These are phyloP conservation scores for Tethya wilhelma DNA, from an alignment of 37 sponge, comb jelly and placozoan genomes.

Conservation along the genomic window DNA sequence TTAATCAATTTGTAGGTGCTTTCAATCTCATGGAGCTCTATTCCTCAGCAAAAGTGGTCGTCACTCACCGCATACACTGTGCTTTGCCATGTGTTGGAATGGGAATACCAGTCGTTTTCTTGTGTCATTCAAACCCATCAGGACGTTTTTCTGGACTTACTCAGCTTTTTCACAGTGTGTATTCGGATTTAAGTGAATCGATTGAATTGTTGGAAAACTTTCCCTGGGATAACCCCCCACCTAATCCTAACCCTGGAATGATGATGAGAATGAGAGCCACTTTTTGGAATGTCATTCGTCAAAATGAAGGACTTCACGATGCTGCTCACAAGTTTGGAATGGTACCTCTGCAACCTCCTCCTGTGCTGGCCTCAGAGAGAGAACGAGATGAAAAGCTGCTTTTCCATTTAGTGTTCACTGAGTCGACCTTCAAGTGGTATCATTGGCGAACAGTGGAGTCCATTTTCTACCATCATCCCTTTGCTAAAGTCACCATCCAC, in stretches of 20 bases:
- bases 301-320: background rate
- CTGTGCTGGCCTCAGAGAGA: no score
- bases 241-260: background rate
- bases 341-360: no score
- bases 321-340: slow-evolving; percentile 8
- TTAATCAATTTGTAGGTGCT: no score
- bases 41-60: no score
- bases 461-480: slow-evolving; percentile 12
- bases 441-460: slow-evolving; percentile 3
- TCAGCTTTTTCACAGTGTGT: background rate
- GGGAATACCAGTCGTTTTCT: no score
- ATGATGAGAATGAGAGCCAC: slow-evolving; percentile 13
- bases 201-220: background rate
- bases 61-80: no score
- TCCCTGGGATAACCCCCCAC: slow-evolving; percentile 1
- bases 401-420: background rate
- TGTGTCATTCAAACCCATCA: no score
- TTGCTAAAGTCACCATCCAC: background rate
- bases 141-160: no score
- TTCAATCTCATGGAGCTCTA: no score
- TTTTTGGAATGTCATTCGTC: slow-evolving; percentile 14
- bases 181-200: background rate
- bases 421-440: background rate
- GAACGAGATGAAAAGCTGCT: no score
- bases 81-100: no score